Conservation (phyloP, 2,797 vertebrate genomes). For the Heteromormyrus szaboi region DNA sequence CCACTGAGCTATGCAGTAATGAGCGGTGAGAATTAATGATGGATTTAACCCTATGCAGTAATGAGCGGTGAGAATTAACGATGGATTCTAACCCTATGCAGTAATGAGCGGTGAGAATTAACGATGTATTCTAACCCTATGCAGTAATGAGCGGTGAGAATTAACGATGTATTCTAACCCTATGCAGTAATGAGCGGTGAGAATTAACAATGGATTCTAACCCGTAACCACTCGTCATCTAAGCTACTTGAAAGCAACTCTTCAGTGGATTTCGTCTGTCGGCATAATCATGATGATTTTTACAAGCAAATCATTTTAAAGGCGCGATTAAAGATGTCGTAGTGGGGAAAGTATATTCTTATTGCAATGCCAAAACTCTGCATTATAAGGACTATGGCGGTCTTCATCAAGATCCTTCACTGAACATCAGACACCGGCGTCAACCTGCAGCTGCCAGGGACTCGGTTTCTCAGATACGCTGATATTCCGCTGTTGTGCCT, state of each 20-base stretch:
- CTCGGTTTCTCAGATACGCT: neutral
- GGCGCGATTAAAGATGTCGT: neutral
- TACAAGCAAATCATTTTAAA: neutral
- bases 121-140: too few relatives aligned
- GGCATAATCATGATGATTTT: neutral
- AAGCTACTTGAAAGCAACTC: neutral
- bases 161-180: too few relatives aligned
- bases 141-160: too few relatives aligned
- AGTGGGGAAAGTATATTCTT: neutral
- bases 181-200: too few relatives aligned
- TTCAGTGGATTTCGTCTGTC: neutral
- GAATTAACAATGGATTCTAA: too few relatives aligned
- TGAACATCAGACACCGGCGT: neutral
- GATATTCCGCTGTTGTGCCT: neutral
- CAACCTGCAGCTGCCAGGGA: neutral
- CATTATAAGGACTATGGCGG: neutral
- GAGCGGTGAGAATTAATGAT: neutral
- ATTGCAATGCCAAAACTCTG: neutral
- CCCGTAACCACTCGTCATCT: neutral
- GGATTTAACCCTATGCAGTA: neutral
- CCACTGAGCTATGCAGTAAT: neutral
- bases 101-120: too few relatives aligned
- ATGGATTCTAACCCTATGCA: too few relatives aligned
- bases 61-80: too few relatives aligned
- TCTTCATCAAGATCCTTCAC: neutral